Evolutionary conservation across 2,113 vertebrate genomes (phyloP).

Genomic region (Oostethus manadensis): DNA sequence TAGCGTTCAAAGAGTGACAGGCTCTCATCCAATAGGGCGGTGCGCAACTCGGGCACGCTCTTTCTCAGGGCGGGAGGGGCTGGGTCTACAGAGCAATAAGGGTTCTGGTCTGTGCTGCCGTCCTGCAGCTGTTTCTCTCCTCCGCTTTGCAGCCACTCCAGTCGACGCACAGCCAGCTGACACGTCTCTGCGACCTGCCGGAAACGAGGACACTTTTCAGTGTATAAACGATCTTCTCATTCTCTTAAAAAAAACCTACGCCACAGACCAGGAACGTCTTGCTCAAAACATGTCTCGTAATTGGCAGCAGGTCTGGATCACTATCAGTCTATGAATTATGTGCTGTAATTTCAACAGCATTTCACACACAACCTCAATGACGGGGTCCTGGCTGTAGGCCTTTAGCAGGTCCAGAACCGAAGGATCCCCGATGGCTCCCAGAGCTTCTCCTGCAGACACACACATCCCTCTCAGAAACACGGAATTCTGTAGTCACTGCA

Average conservation of each 20-base stretch:
- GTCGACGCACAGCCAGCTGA: conserved; percentile 80
- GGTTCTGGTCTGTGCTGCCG: conserved; percentile 36
- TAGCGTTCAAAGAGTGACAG: conserved; percentile 86
- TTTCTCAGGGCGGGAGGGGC: conserved; percentile 79
- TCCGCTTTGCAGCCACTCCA: conserved; percentile 83
- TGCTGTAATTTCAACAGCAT: neutral
- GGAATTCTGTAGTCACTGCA: neutral
- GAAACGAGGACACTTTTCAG: too few species aligned
- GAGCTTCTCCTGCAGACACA: conserved; percentile 80
- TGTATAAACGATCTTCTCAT: too few species aligned
- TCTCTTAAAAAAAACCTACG: too few species aligned
- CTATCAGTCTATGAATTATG: too few species aligned
- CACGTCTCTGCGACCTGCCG: conserved; percentile 91
- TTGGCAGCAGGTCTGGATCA: too few species aligned
- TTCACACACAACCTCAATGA: conserved; percentile 62
- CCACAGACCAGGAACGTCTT: too few species aligned
- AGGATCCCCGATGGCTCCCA: conserved; percentile 86
- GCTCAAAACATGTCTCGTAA: too few species aligned
- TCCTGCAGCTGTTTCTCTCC: conserved; percentile 37
- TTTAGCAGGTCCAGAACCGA: conserved; percentile 81
- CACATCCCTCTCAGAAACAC: neutral
- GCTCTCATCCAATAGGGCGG: conserved; percentile 75
- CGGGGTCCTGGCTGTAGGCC: conserved; percentile 78
- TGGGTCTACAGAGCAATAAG: conserved; percentile 85
- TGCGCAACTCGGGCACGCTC: conserved; percentile 65